phyloP scores from a whole-genome alignment of 2,797 vertebrate species.

The Gymnocypris eckloni region DNA sequence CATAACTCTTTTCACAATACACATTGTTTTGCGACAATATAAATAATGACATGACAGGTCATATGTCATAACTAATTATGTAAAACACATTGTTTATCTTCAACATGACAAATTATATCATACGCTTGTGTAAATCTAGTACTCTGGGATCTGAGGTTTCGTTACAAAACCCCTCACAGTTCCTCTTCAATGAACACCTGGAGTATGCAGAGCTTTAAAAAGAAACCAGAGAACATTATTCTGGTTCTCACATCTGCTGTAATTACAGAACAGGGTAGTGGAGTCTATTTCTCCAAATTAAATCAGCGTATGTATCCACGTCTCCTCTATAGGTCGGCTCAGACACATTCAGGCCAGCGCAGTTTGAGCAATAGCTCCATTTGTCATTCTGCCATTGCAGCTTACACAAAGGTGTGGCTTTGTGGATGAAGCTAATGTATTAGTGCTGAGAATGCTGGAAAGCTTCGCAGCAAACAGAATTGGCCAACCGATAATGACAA shows the following conservation, averaged over 20 bases:
- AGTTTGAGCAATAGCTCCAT: constrained; percentile 27
- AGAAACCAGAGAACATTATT: constrained; percentile 9
- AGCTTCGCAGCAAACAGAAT: background rate
- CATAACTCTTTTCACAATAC: background rate
- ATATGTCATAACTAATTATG: background rate
- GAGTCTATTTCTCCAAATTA: constrained; percentile 39
- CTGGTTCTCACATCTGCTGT: constrained; percentile 1
- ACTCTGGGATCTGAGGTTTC: background rate
- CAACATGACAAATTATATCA: background rate
- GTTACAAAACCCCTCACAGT: background rate
- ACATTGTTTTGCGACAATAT: background rate
- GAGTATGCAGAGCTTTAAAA: constrained; percentile 9
- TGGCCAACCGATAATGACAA: background rate
- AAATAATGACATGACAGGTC: background rate
- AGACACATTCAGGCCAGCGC: constrained; percentile 34
- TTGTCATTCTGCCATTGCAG: constrained; percentile 28
- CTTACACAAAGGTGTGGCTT: constrained; percentile 32
- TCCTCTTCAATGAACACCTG: constrained; percentile 2
- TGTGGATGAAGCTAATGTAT: constrained; percentile 26
- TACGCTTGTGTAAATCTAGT: background rate
- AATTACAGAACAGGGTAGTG: constrained; percentile 26
- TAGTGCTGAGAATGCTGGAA: constrained; percentile 19
- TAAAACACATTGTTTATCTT: background rate
- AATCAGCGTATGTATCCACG: background rate
- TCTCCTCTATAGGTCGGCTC: constrained; percentile 16